A percentile compares a stretch with the other conserved stretches of the same genome.
Evolutionary conservation across 2,113 vertebrate genomes (phyloP).

Genomic region (Tetrax tetrax): DNA sequence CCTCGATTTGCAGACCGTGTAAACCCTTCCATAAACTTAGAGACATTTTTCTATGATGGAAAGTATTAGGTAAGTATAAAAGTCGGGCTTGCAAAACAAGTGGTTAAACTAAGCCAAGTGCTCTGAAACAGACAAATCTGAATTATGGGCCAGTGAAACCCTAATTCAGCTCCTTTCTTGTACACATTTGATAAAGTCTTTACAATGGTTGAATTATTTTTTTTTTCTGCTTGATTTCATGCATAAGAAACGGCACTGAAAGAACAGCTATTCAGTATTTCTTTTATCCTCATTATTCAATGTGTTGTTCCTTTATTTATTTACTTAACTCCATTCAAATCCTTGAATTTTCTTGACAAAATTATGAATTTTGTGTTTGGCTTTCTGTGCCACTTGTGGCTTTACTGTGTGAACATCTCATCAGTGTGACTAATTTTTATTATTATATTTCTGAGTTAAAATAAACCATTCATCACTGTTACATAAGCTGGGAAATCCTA

Average conservation of each 20-base stretch:
- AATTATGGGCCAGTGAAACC: background rate
- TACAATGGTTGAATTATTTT: background rate
- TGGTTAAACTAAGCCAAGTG: background rate
- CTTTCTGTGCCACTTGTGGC: background rate
- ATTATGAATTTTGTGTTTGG: rapidly evolving
- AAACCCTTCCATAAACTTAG: background rate
- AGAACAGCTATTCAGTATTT: background rate
- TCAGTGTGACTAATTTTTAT: background rate
- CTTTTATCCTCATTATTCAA: background rate
- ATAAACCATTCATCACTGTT: background rate
- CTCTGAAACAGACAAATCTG: background rate
- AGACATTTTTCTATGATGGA: background rate
- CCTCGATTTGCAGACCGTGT: background rate
- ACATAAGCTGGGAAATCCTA: background rate
- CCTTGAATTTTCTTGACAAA: background rate
- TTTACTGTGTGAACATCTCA: background rate
- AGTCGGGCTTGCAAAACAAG: background rate
- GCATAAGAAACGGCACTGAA: background rate
- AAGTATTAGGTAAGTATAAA: background rate
- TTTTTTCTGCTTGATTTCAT: background rate
- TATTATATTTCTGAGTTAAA: background rate
- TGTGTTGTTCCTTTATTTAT: background rate
- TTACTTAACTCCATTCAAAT: background rate
- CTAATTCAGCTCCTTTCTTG: background rate
- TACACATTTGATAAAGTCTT: background rate